Evolutionary conservation across 1,140 invertebrate species (phyloP), one percentile per base, ranked within the genome.

Genomic region (Drosophila takahashii): DNA sequence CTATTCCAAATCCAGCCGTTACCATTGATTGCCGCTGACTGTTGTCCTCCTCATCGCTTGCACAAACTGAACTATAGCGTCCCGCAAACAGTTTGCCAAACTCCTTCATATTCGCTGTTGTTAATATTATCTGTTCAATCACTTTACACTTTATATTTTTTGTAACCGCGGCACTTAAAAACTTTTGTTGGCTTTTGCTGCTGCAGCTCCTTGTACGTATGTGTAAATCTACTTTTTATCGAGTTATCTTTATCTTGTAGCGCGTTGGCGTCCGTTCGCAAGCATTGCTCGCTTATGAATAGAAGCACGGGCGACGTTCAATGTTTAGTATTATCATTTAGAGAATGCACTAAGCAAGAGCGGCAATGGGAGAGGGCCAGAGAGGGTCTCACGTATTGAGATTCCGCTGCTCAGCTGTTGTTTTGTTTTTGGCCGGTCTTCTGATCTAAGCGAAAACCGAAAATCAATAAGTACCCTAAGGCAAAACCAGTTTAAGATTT

Each of bases 261-360:
- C 75, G 66, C 70, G 79, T 61, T 69, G 76, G 69, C 81, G 79
- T 77, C 81, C 66, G 79, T 75, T 91, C 81, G 81, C 75, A 77
- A 79, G 79, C 85, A 77, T 81, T 84, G 79, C 76, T 90, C 90
- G 77, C 84, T 90, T 84, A 76, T 90, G 81, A 92, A 92, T 92
- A 73, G 79, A 91, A 78, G 74, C 79, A 72, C 72, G 70, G 77
- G 77, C 65, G 70, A 66, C 48, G 51, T 59, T 59, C 66, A 48
- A 74, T 78, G 58, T 81, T 53, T 57, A 41, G 58, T 75, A 48
- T 27, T 48, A 60, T 74, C 53, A 58, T 65, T 36, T 42, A 53
- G 26, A 73, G 48, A 48, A 26, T 13, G 10, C 26, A 29, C 8
- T 48, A n/a, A 47, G 22, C 9, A 29, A 50, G 48, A 70, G 51